Evolutionary conservation across 2,888 invertebrate species (phyloP).

Genomic region (Adela reaumurella): DNA sequence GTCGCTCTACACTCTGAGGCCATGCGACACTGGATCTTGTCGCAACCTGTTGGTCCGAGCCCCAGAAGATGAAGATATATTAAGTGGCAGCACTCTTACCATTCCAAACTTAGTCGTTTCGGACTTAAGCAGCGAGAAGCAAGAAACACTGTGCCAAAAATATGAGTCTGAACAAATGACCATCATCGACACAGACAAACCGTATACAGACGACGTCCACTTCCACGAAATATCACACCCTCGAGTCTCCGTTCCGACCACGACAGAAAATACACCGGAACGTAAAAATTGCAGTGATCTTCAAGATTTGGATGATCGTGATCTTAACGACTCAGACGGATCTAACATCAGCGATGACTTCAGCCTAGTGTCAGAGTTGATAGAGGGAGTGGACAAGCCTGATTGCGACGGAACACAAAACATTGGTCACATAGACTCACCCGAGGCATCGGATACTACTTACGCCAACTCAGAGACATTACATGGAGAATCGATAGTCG

Average conservation of each 20-base stretch:
- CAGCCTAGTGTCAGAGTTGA: conserved; percentile 67
- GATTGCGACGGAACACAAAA: conserved; percentile 46
- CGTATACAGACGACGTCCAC: conserved; percentile 46
- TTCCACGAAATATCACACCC: conserved; percentile 31
- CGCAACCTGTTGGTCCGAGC: conserved; percentile 33
- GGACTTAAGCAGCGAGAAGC: conserved; percentile 39
- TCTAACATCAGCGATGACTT: conserved; percentile 67
- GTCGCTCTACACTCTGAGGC: conserved; percentile 42
- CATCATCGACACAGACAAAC: conserved; percentile 62
- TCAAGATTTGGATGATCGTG: conserved; percentile 49
- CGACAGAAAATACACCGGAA: conserved; percentile 40
- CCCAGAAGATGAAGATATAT: conserved; percentile 28
- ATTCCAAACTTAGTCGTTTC: conserved; percentile 50
- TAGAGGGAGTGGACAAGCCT: conserved; percentile 44
- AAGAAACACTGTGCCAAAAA: conserved; percentile 48
- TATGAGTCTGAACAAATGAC: conserved; percentile 62
- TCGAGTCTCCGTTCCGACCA: conserved; percentile 29
- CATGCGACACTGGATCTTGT: conserved; percentile 48
- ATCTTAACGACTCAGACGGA: conserved; percentile 61
- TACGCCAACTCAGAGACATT: conserved; percentile 66
- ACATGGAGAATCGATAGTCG: conserved; percentile 75
- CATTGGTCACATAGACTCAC: conserved; percentile 79
- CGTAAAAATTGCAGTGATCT: conserved; percentile 40
- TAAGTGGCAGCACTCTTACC: conserved; percentile 41
- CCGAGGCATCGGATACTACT: conserved; percentile 73